Percentiles rank a stretch among this genome's conserved stretches.
These are phyloP conservation scores for Craseonycteris thonglongyai DNA, from an alignment of 2,113 vertebrate genomes.

Conservation along the genomic window DNA sequence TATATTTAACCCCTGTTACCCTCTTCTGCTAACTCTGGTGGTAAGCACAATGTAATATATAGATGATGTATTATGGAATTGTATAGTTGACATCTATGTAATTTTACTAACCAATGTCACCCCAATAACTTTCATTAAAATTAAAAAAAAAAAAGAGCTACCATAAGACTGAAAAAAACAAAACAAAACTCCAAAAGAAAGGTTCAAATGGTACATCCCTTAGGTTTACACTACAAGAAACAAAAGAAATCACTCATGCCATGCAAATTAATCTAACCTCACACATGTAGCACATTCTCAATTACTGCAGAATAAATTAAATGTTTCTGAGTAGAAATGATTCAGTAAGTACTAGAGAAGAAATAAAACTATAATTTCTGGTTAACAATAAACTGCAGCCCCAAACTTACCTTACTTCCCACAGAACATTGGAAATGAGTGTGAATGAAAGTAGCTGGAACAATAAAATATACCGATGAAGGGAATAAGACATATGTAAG, in stretches of 20 bases:
- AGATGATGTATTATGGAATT: too few species aligned
- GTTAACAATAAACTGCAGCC: not conserved
- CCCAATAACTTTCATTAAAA: too few species aligned
- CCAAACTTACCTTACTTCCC: not conserved
- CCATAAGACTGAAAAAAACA: not conserved
- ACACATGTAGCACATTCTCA: not conserved
- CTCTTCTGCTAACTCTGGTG: too few species aligned
- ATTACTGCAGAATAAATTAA: not conserved
- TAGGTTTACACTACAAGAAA: not conserved
- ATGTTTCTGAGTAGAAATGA: not conserved
- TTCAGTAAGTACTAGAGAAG: not conserved
- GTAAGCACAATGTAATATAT: too few species aligned
- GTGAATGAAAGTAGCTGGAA: not conserved
- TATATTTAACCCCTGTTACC: too few species aligned
- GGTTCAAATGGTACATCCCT: not conserved
- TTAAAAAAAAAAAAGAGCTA: too few species aligned
- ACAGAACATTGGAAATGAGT: not conserved
- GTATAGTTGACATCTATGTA: too few species aligned
- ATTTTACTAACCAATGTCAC: too few species aligned
- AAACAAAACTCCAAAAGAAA: not conserved
- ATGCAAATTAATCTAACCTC: not conserved
- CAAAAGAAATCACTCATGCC: not conserved
- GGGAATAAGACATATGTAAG: not conserved
- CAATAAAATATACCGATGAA: not conserved
- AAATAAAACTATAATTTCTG: not conserved